phyloP scores from a whole-genome alignment of 2,113 vertebrate species.

The Eretmochelys imbricata region DNA sequence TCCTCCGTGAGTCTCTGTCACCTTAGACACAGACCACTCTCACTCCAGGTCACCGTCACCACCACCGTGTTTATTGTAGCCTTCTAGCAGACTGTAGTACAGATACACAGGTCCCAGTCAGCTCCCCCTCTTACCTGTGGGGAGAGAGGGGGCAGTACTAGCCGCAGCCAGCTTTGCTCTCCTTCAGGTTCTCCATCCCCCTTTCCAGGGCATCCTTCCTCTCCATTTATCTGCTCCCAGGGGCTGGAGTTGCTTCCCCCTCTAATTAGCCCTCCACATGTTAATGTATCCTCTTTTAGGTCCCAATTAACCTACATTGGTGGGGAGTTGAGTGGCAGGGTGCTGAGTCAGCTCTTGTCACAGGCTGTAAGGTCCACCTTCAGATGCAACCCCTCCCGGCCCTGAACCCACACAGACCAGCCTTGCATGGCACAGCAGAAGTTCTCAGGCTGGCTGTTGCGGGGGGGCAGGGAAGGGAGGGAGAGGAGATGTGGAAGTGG shows the following conservation, averaged over 20 bases:
- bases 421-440: not conserved
- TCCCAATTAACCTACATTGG: not conserved
- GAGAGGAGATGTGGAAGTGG: not conserved
- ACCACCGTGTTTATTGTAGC: no score
- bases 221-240: not conserved
- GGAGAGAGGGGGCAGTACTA: no score
- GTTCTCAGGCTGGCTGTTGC: not conserved
- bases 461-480: no score
- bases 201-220: not conserved
- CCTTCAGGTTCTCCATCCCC: no score
- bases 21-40: no score
- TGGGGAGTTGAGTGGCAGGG: not conserved
- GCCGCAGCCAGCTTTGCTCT: no score
- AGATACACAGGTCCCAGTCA: no score
- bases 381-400: not conserved
- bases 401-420: not conserved
- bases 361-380: not conserved
- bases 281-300: not conserved
- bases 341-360: not conserved
- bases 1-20: no score
- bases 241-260: not conserved
- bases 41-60: no score
- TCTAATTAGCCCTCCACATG: not conserved
- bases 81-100: no score
- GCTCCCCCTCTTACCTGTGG: no score